A percentile compares a stretch with the other conserved stretches of the same genome.
Conservation (phyloP, 2,888 invertebrate genomes). For the Cheilosia pagana region DNA sequence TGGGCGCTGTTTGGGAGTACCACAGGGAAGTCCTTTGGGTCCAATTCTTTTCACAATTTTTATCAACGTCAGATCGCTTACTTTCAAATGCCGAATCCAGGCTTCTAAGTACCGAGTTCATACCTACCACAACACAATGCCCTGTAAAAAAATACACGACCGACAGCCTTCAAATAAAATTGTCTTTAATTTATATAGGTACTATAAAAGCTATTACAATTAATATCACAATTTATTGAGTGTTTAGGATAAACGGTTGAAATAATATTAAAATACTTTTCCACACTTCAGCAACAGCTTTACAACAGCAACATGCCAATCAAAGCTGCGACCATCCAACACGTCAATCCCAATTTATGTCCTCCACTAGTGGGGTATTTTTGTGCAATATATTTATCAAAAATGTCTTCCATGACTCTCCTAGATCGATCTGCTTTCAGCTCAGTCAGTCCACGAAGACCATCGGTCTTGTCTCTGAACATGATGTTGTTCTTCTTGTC, state of each 20-base stretch:
- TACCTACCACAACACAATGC: too few relatives aligned
- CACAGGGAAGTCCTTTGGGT: too few relatives aligned
- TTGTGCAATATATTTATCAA: conserved; percentile 78
- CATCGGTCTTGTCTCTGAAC: conserved; percentile 84
- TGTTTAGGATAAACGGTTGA: conserved; percentile 26
- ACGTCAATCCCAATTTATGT: background rate
- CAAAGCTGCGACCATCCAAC: conserved; percentile 20
- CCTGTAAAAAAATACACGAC: too few relatives aligned
- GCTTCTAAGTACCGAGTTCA: too few relatives aligned
- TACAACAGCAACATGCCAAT: conserved; percentile 16
- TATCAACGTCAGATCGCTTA: too few relatives aligned
- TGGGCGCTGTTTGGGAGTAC: too few relatives aligned
- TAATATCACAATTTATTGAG: conserved; percentile 73
- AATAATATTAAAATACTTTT: conserved; percentile 46
- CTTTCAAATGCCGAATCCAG: too few relatives aligned
- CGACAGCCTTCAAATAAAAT: conserved; percentile 1
- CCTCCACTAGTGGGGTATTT: conserved; percentile 76
- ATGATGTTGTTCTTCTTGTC: conserved; percentile 87
- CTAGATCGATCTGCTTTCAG: conserved; percentile 79
- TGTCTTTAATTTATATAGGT: conserved; percentile 22
- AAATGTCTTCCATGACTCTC: conserved; percentile 81
- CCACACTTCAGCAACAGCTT: background rate
- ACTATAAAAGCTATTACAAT: conserved; percentile 58
- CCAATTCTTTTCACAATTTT: too few relatives aligned
- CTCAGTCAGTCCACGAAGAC: conserved; percentile 79